Base-by-base conservation (phyloP, 2,113 vertebrate species). In the Chaetodon auriga region DNA sequence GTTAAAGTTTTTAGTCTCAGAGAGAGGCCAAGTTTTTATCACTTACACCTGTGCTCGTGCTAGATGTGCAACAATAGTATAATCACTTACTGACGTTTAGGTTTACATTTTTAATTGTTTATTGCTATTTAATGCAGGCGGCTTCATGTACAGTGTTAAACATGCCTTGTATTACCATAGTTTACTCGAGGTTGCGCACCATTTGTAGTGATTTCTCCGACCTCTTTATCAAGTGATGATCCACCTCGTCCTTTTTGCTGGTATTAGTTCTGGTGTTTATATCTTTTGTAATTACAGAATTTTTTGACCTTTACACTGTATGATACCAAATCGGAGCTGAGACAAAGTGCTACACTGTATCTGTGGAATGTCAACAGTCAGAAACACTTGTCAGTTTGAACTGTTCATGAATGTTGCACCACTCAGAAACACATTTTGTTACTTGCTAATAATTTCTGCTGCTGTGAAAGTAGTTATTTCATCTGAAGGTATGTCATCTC, bases 241-340 rank as follows among this genome's bases (percentile, higher is more conserved):
- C 71, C 54, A 51, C 38, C 36, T 74, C 18, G 71, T 78, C 19
- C 4, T 66, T 75, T 30, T 71, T 73, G 58, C 68, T 77, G 61
- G 64, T 83, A 55, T 71, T 43, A 62, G 49, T 84, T 70, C 49
- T 71, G 35, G 5, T 66, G 51, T 74, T 78, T 53, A 23, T 77
- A 19, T 65, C 48, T 48, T 79, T 84, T 66, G 21, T 62, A 64
- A 55, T 77, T 70, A 18, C 49, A 57, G 38, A 81, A 30, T 71
- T 64, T 64, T 69, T 73, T 85, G 85, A 80, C 81, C 84, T 86
- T 75, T 65, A 70, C 87, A 89, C 87, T 91, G 81, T 90, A 87
- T 63, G 75, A 88, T 62, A 68, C 80, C 62, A 86, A 90, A 89
- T 78, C 78, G 80, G 78, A 84, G 43, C 51, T 80, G 64, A 71